Conservation (phyloP, 2,113 vertebrate genomes). For the Syngnathus typhle region DNA sequence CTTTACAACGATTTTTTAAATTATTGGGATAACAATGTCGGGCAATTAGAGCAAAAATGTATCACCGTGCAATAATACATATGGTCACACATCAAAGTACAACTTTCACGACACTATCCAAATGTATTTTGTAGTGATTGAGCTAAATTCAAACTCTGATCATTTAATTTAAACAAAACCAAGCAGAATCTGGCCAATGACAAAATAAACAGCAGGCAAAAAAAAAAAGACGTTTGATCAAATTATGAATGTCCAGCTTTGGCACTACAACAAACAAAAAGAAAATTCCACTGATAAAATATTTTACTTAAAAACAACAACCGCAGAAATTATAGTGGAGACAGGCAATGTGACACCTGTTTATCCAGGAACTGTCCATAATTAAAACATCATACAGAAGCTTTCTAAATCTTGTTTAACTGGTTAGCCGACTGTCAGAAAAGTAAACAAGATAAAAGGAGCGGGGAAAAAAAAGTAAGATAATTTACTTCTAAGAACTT, state of each 20-base stretch:
- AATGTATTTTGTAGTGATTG: constrained; percentile 52
- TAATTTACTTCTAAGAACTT: neutral
- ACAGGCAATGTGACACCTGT: constrained; percentile 23
- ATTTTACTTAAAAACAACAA: neutral
- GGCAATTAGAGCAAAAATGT: constrained; percentile 2
- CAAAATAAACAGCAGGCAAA: constrained; percentile 9
- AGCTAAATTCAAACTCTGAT: constrained; percentile 61
- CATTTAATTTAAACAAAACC: constrained; percentile 52
- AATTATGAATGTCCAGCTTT: neutral
- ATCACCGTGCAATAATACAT: constrained; percentile 16
- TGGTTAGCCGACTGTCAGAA: constrained; percentile 49
- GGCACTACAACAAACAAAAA: neutral
- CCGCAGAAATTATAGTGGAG: constrained; percentile 1
- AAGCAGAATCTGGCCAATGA: constrained; percentile 26
- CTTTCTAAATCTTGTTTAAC: constrained; percentile 40
- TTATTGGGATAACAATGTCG: neutral
- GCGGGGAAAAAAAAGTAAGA: neutral
- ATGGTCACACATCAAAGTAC: constrained; percentile 7
- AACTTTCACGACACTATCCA: constrained; percentile 44
- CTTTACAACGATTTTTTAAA: neutral
- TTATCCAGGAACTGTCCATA: constrained; percentile 34
- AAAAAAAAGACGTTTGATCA: neutral
- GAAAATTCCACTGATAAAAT: neutral
- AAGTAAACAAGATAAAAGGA: constrained; percentile 52
- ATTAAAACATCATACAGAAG: constrained; percentile 27